phyloP scores from a whole-genome alignment of 2,888 invertebrate genomes.

The Apantesis nais region DNA sequence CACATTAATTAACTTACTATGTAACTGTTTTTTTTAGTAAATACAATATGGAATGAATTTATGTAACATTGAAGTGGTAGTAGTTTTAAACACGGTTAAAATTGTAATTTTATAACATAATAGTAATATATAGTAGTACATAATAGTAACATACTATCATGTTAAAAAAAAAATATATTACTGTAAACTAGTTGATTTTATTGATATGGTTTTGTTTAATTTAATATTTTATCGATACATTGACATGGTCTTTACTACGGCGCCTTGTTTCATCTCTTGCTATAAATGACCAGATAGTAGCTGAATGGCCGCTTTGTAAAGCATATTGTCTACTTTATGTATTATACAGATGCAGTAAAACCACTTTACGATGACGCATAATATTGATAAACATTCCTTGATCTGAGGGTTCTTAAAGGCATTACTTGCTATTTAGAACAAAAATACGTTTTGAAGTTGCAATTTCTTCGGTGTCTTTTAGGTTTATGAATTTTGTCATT shows the following conservation, averaged over 20 bases:
- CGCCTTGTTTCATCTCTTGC: constrained; percentile 80
- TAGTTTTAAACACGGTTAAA: neutral
- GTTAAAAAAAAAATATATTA: too few species aligned
- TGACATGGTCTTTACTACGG: constrained; percentile 52
- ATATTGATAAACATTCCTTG: constrained; percentile 46
- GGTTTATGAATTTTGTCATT: neutral
- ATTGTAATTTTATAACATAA: neutral
- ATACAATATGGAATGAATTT: neutral
- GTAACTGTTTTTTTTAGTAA: neutral
- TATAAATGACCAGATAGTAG: constrained; percentile 81
- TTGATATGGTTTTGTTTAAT: constrained; percentile 18
- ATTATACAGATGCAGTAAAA: constrained; percentile 73
- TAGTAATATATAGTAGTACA: neutral
- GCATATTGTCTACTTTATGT: constrained; percentile 80
- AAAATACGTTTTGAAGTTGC: too few species aligned
- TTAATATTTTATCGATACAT: constrained; percentile 55
- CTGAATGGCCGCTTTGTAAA: constrained; percentile 80
- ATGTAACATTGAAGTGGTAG: neutral
- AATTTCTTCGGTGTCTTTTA: neutral
- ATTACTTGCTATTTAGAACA: neutral
- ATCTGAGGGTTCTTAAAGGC: constrained; percentile 28
- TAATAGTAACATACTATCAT: neutral
- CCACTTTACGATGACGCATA: constrained; percentile 64
- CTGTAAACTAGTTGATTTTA: constrained; percentile 20
- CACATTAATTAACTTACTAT: neutral